Percentiles rank a stretch among this genome's conserved stretches.
These are phyloP conservation scores for Oplegnathus fasciatus DNA, from an alignment of 2,113 vertebrate species.

Conservation along the genomic window DNA sequence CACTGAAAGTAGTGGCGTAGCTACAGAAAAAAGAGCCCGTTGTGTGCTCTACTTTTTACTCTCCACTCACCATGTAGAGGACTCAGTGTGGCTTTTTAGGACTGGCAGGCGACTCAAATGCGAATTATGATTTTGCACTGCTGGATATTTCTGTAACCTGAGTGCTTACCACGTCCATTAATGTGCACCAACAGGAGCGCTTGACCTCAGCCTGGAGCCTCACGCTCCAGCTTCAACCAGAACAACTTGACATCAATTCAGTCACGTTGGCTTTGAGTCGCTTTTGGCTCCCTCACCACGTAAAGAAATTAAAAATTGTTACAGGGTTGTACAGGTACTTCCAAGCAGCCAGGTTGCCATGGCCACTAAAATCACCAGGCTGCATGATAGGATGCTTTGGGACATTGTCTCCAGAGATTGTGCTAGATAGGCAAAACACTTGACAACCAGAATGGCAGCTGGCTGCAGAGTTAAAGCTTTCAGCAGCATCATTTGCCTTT, in stretches of 20 bases:
- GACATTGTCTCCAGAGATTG: constrained; percentile 26
- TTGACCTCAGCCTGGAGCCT: constrained; percentile 18
- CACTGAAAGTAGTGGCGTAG: not conserved
- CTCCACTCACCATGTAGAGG: not conserved
- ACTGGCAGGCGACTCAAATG: constrained; percentile 3
- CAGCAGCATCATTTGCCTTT: constrained; percentile 7
- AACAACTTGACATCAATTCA: constrained; percentile 55
- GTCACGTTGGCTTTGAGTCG: not conserved
- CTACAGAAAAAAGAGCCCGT: not conserved
- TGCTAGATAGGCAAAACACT: constrained; percentile 6
- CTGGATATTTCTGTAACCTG: constrained; percentile 27
- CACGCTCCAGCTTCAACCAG: constrained; percentile 10
- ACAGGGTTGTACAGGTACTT: constrained; percentile 17
- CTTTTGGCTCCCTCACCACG: not conserved
- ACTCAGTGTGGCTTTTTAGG: constrained; percentile 16
- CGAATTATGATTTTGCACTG: constrained; percentile 26
- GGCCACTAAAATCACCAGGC: constrained; percentile 47
- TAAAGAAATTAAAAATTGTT: constrained; percentile 7
- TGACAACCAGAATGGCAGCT: not conserved
- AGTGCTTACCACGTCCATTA: constrained; percentile 34
- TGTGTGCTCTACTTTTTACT: not conserved
- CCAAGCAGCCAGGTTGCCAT: constrained; percentile 63
- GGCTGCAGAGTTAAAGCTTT: constrained; percentile 14
- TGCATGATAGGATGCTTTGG: constrained; percentile 4
- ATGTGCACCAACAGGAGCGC: constrained; percentile 5